Conservation (phyloP, 2,797 vertebrate genomes). For the Tapera naevia region DNA sequence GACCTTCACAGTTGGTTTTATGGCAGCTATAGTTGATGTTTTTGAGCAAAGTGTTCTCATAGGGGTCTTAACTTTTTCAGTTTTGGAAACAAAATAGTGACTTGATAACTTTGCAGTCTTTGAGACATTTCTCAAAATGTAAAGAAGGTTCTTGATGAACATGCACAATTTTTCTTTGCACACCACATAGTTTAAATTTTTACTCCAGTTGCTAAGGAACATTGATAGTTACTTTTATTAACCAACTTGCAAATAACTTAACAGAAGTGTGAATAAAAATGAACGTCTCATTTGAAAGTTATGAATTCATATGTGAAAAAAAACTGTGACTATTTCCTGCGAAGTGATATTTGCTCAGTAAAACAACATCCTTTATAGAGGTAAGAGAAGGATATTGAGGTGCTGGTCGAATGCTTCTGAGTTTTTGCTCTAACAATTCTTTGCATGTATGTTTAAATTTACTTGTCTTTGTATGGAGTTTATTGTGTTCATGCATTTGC, state of each 20-base stretch:
- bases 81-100: not conserved
- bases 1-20: constrained; percentile 4
- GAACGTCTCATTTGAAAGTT: not conserved
- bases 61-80: not conserved
- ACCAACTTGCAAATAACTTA: not conserved
- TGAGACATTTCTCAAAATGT: not conserved
- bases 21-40: not conserved
- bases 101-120: not conserved
- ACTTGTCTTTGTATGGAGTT: not conserved
- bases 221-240: constrained; percentile 1
- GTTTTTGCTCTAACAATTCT: not conserved
- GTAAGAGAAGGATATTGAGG: not conserved
- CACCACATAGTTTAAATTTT: not conserved
- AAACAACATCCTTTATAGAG: not conserved
- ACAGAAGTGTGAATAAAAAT: not conserved
- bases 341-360: not conserved
- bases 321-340: not conserved
- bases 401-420: not conserved
- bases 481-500: not conserved
- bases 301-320: not conserved
- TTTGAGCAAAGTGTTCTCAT: not conserved
- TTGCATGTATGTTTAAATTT: not conserved
- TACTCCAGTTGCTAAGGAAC: not conserved
- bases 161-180: not conserved
- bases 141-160: not conserved